A percentile compares a stretch with the other conserved stretches of the same genome.
These are phyloP conservation scores for Sisyra terminalis DNA, from an alignment of 2,888 invertebrate species.

Conservation along the genomic window DNA sequence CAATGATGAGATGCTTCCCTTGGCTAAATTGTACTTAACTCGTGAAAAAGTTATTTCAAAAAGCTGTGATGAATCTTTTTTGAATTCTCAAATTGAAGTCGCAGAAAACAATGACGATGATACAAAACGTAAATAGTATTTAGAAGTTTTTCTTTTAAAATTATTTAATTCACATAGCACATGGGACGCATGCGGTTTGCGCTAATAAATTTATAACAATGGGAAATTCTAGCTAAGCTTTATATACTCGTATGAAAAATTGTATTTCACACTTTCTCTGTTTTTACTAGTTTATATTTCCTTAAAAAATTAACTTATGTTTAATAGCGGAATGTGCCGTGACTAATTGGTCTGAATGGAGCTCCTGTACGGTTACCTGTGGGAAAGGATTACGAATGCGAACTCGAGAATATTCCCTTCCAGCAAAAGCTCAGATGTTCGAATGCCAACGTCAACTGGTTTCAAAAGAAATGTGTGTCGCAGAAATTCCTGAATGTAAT, in stretches of 20 bases:
- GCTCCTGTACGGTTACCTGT: conserved; percentile 69
- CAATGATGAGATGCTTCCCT: conserved; percentile 52
- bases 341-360: conserved; percentile 59
- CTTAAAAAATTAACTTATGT: too few relatives aligned
- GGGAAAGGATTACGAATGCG: conserved; percentile 76
- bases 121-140: conserved; percentile 39
- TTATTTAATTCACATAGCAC: too few relatives aligned
- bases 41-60: conserved; percentile 58
- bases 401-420: conserved; percentile 49
- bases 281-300: conserved; percentile 1
- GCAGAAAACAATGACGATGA: conserved; percentile 53
- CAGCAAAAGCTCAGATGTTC: conserved; percentile 54
- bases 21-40: conserved; percentile 68
- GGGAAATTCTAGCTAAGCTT: too few relatives aligned
- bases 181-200: too few relatives aligned
- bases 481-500: conserved; percentile 52
- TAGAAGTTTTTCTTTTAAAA: too few relatives aligned
- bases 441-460: conserved; percentile 58
- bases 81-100: conserved; percentile 40
- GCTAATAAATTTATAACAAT: too few relatives aligned
- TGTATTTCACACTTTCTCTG: too few relatives aligned
- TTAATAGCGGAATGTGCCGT: conserved; percentile 63
- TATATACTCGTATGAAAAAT: too few relatives aligned
- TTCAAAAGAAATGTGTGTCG: conserved; percentile 83
- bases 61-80: conserved; percentile 49